Percentiles rank a stretch among this genome's conserved stretches.
phyloP scores from a whole-genome alignment of 2,797 vertebrate genomes.

The Eupleurogrammus muticus region DNA sequence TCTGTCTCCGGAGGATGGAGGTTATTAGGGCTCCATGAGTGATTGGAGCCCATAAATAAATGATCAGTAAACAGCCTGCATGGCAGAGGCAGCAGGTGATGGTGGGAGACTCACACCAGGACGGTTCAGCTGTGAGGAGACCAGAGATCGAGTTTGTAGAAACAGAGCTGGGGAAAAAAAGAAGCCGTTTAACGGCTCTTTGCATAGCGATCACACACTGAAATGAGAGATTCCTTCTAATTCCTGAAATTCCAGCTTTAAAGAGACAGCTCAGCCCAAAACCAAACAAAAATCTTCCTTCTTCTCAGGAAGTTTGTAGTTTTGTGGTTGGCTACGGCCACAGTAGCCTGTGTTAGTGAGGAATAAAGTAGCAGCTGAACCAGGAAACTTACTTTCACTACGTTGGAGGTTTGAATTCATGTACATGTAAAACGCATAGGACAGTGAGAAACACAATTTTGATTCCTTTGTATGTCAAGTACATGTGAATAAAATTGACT shows the following conservation, averaged over 20 bases:
- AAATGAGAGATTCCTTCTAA: not conserved
- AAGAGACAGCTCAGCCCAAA: not conserved
- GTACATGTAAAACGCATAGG: too few relatives aligned
- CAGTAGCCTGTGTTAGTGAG: too few relatives aligned
- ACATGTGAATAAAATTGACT: too few relatives aligned
- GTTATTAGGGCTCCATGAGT: constrained; percentile 75
- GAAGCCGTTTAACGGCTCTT: not conserved
- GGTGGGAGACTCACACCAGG: constrained; percentile 11
- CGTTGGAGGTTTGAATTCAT: too few relatives aligned
- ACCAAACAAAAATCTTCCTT: too few relatives aligned
- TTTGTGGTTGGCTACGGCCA: too few relatives aligned
- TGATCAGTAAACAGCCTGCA: constrained; percentile 68
- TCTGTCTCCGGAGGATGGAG: constrained; percentile 62
- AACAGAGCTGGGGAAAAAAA: not conserved
- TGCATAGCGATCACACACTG: not conserved
- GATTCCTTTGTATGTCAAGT: too few relatives aligned
- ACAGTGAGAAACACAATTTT: too few relatives aligned
- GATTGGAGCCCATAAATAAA: constrained; percentile 73
- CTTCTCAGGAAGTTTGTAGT: too few relatives aligned
- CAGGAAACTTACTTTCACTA: too few relatives aligned
- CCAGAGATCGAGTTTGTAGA: not conserved
- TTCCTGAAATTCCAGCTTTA: not conserved
- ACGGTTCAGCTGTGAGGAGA: constrained; percentile 10
- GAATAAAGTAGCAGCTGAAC: too few relatives aligned
- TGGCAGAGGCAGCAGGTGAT: constrained; percentile 54